These are phyloP conservation scores for Drosophila orosa DNA, from an alignment of 1,140 invertebrate genomes.

Conservation along the genomic window DNA sequence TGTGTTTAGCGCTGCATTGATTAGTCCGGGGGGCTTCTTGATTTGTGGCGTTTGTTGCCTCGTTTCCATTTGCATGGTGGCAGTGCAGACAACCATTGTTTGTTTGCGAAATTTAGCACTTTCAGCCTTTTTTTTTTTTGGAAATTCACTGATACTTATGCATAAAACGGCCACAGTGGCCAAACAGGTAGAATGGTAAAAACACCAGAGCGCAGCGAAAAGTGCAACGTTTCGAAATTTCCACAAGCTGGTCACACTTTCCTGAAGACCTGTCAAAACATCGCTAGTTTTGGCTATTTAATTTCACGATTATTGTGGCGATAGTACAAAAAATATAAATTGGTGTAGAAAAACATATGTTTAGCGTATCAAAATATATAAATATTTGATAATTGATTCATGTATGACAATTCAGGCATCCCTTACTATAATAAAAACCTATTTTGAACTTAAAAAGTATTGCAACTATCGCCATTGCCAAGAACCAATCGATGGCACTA, in stretches of 20 bases:
- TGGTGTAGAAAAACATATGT: too few species aligned
- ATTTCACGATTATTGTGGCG: neutral
- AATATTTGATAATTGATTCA: too few species aligned
- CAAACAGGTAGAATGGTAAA: neutral
- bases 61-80: conserved; percentile 10
- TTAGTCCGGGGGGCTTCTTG: neutral
- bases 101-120: conserved; percentile 1
- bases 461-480: neutral
- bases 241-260: neutral
- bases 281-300: neutral
- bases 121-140: conserved; percentile 7
- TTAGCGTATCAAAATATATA: too few species aligned
- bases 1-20: neutral
- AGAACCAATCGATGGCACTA: neutral
- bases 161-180: conserved; percentile 1
- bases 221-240: neutral
- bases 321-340: too few species aligned
- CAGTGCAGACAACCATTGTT: conserved; percentile 33
- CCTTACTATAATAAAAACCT: neutral
- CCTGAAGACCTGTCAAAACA: neutral
- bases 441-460: neutral
- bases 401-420: too few species aligned
- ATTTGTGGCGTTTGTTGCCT: neutral
- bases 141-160: conserved; percentile 19
- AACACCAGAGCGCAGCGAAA: neutral